phyloP scores from a whole-genome alignment of 2,113 vertebrate genomes.

The Protobothrops mucrosquamatus region DNA sequence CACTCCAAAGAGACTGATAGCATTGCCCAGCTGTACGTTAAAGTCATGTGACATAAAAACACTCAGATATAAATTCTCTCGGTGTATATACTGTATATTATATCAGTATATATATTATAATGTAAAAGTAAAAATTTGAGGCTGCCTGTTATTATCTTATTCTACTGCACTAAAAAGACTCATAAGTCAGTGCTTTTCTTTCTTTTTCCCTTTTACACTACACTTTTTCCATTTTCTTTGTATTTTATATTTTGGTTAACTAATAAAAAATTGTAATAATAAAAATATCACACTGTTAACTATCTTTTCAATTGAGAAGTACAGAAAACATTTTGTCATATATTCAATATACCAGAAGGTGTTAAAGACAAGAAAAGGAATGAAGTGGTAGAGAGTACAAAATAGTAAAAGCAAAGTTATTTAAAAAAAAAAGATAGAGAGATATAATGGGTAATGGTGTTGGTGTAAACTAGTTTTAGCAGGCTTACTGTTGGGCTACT shows the following conservation, averaged over 20 bases:
- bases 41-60: too few relatives aligned
- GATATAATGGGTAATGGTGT: neutral
- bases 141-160: neutral
- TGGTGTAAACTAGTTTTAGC: neutral
- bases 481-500: neutral
- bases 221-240: neutral
- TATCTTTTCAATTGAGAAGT: neutral
- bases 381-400: neutral
- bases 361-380: neutral
- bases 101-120: too few relatives aligned
- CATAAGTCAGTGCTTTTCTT: too few relatives aligned
- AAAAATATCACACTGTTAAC: neutral
- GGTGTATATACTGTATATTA: too few relatives aligned
- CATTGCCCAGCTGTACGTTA: too few relatives aligned
- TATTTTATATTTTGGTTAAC: neutral
- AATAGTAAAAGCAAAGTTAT: neutral
- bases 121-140: neutral
- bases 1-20: too few relatives aligned
- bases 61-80: too few relatives aligned
- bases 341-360: neutral
- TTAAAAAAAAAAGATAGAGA: neutral
- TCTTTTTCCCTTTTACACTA: neutral
- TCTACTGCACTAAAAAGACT: neutral
- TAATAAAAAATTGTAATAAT: neutral
- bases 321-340: neutral